Percentiles rank a stretch among this genome's conserved stretches.
Conservation (phyloP, 2,797 vertebrate genomes). For the Molossus alvarezi region DNA sequence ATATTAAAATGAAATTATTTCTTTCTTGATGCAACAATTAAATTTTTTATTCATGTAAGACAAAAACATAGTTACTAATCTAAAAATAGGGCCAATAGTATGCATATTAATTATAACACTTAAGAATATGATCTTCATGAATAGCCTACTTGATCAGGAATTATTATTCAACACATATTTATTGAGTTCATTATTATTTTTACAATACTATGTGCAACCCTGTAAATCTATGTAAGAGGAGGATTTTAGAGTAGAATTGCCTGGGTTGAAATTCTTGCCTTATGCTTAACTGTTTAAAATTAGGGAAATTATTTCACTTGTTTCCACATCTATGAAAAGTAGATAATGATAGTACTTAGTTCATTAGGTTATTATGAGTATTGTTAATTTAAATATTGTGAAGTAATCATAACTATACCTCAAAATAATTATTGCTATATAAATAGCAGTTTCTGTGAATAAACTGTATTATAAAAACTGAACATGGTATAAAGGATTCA, state of each 20-base stretch:
- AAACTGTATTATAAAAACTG: not conserved
- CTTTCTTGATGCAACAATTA: not conserved
- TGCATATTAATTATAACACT: not conserved
- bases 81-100: not conserved
- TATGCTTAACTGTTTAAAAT: not conserved
- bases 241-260: not conserved
- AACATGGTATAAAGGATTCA: not conserved
- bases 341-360: not conserved
- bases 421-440: not conserved
- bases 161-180: not conserved
- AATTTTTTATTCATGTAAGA: not conserved
- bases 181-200: not conserved
- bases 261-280: not conserved
- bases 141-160: not conserved
- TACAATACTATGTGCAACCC: not conserved
- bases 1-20: not conserved
- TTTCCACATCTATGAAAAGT: not conserved
- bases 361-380: not conserved
- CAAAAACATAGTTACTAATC: not conserved
- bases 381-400: not conserved
- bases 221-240: not conserved
- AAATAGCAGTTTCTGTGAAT: not conserved
- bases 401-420: not conserved
- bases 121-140: not conserved
- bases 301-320: not conserved